A percentile compares a stretch with the other conserved stretches of the same genome.
These are phyloP conservation scores for Mus spretus DNA, from an alignment of 2,797 vertebrate genomes.

Conservation along the genomic window DNA sequence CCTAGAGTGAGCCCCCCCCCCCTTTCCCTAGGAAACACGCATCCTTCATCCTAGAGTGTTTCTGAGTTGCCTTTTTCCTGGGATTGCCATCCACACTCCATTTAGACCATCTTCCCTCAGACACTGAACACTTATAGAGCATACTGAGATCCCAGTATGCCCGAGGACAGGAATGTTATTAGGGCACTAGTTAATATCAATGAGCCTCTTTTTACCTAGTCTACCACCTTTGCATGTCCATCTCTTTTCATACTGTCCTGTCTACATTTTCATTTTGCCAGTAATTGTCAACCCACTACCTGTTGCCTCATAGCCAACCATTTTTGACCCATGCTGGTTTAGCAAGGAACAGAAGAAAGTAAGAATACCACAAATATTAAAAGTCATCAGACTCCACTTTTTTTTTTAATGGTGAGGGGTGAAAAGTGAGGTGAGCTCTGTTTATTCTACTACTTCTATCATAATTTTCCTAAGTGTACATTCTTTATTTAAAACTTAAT, in stretches of 20 bases:
- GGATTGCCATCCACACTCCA: neutral
- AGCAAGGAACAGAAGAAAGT: neutral
- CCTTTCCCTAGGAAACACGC: neutral
- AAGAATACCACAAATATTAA: neutral
- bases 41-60: slow-evolving; percentile 41
- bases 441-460: slow-evolving; percentile 1
- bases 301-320: neutral
- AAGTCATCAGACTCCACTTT: slow-evolving; percentile 1
- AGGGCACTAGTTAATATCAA: neutral
- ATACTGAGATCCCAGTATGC: neutral
- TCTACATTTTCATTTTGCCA: slow-evolving; percentile 47
- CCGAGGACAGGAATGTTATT: neutral
- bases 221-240: neutral
- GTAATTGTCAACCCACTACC: neutral
- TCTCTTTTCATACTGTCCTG: neutral
- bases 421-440: neutral
- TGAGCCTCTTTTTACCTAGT: neutral
- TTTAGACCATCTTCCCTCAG: slow-evolving; percentile 1
- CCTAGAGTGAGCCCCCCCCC: too few relatives aligned
- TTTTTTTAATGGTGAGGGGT: neutral
- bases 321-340: neutral
- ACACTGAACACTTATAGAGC: neutral
- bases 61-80: slow-evolving; percentile 21
- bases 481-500: slow-evolving; percentile 37
- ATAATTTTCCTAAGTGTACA: neutral